Evolutionary conservation across 2,888 invertebrate species (phyloP), one percentile per base, ranked within the genome.

Genomic region (Diarsia brunnea): DNA sequence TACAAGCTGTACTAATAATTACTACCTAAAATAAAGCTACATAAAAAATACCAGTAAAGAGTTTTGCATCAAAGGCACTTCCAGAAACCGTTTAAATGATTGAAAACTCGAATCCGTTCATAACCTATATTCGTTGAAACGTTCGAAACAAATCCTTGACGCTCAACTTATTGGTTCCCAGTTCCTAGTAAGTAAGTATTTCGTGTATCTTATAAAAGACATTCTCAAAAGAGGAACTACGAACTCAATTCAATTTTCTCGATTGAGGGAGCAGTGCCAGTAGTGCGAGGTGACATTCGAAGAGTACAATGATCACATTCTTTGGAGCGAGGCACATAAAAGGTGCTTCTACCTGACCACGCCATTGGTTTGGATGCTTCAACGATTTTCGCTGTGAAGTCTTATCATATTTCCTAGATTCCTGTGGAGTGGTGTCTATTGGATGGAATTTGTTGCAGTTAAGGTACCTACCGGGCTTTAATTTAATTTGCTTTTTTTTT

Each of bases 191-290:
- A 88, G 85, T 88, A 86, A 87, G 85, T 88, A 88, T 85, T 85
- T 86, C 85, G 84, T 87, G 85, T 88, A 87, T 88, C 84, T 88
- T 86, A 86, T 86, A 88, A 89, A 87, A 89, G 86, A 89, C 85
- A 89, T 90, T 91, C 92, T 90, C 88, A 87, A 90, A 89, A 90
- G 89, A 73, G 78, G 78, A 77, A 82, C 86, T 87, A 82, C 84
- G 86, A 86, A 91, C 89, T 90, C 90, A 88, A 93, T 93, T 92
- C 92, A 93, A 94, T 94, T 93, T 93, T 90, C 92, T 82, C 89
- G 88, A 90, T 91, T 91, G 89, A 88, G 87, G 80, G 84, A 84
- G 84, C 83, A 82, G 67, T 73, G 38, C 64, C 69, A 72, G 74
- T 70, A 85, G 84, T 83, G 72, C 73, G 82, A 87, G 87, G 89